Evolutionary conservation across 2,888 invertebrate species (phyloP).

Genomic region (Seira ritae): DNA sequence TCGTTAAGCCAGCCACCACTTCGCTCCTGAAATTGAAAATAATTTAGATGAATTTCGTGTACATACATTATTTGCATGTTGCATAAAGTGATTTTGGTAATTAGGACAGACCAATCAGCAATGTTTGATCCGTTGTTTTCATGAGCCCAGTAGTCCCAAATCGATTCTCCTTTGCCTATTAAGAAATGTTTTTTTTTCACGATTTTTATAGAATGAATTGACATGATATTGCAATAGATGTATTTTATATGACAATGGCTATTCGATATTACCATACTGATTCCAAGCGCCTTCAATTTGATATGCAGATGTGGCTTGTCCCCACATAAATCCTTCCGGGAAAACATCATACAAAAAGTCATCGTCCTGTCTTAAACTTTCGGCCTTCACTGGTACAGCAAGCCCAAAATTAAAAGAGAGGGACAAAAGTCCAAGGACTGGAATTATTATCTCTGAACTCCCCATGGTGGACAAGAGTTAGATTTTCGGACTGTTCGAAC

Average conservation of each 20-base stretch:
- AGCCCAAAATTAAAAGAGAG: too few relatives aligned
- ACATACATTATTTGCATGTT: too few relatives aligned
- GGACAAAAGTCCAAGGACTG: too few relatives aligned
- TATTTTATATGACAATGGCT: neutral
- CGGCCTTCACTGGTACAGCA: too few relatives aligned
- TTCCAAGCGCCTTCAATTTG: constrained; percentile 68
- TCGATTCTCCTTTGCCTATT: constrained; percentile 74
- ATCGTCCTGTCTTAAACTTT: constrained; percentile 32
- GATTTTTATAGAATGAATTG: neutral
- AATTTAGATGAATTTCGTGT: too few relatives aligned
- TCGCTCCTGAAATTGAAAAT: too few relatives aligned
- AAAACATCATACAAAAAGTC: constrained; percentile 63
- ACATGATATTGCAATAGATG: neutral
- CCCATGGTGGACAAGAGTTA: too few relatives aligned
- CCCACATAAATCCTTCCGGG: constrained; percentile 65
- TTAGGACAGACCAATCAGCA: too few relatives aligned
- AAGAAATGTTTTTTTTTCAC: neutral
- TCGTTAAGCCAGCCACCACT: constrained; percentile 76
- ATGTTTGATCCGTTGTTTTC: constrained; percentile 74
- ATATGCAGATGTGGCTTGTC: constrained; percentile 61
- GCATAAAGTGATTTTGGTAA: too few relatives aligned
- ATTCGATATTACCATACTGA: constrained; percentile 47
- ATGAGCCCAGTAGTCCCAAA: constrained; percentile 76
- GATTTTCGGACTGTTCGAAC: too few relatives aligned
- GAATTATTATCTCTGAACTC: too few relatives aligned